Evolutionary conservation across 2,888 invertebrate genomes (phyloP), one percentile per base, ranked within the genome.

Genomic region (Timandra comae): DNA sequence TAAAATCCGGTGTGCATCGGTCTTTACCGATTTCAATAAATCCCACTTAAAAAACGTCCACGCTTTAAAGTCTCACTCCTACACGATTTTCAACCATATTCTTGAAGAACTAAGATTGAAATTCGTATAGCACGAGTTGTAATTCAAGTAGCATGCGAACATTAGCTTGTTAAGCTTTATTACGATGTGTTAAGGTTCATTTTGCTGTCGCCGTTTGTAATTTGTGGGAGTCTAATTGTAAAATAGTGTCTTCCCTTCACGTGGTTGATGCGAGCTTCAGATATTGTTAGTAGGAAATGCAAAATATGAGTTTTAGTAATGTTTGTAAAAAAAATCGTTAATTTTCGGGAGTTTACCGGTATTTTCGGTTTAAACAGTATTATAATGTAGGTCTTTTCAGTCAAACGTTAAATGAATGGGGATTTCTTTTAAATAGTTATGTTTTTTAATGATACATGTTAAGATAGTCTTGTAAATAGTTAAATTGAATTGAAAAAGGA

Each of bases 231-330:
- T 40, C 52, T 60, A 64, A 65, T 66, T 63, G 58, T 48, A 41
- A 56, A 67, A 72, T 46, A 46, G 53, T 38, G 40, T 57, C 63
- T 74, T 75, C 69, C 64, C 58, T 59, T 67, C 62, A 63, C 62
- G 67, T 70, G 63, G 25, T 9, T n/a, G n/a, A n/a, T n/a, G 11
- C n/a, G 12, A 23, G 30, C 30, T 35, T 28, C 30, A 12, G 20
- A 11, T 31, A 33, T 29, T n/a, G 3, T 24, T 21, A 23, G 7
- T 9, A 24, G 30, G 25, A 29, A 12, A 2, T 12, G 29, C 8
- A 8, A 24, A 7, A 33, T 24, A 5, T n/a, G n/a, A n/a, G n/a
- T n/a, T n/a, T n/a, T n/a, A n/a, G n/a, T n/a, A n/a, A n/a, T n/a
- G n/a, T n/a, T n/a, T n/a, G n/a, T n/a, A n/a, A n/a, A n/a, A n/a